Conservation (phyloP, 2,888 invertebrate species). For the Entomobrya proxima region DNA sequence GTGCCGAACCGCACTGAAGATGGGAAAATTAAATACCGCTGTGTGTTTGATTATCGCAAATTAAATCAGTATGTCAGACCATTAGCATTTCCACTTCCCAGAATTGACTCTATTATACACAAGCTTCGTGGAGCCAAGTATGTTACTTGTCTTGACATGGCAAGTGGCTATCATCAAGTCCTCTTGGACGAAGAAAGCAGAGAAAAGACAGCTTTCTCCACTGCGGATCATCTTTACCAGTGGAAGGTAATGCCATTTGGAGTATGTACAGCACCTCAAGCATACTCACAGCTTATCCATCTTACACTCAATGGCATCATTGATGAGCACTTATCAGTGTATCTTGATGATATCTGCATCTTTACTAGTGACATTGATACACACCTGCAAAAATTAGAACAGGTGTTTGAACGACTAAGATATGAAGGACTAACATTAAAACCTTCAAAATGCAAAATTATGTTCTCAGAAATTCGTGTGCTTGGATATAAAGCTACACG, state of each 20-base stretch:
- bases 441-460: constrained; percentile 13
- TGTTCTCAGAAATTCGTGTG: background rate
- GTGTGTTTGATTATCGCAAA: background rate
- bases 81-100: background rate
- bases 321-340: constrained; percentile 3
- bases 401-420: background rate
- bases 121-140: background rate
- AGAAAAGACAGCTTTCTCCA: background rate
- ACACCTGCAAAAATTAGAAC: background rate
- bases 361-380: too few species aligned
- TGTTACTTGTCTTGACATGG: background rate
- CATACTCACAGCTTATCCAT: background rate
- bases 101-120: background rate
- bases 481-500: background rate
- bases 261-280: background rate
- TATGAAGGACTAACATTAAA: background rate
- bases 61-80: background rate
- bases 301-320: background rate
- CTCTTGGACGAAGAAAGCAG: background rate
- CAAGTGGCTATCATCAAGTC: background rate
- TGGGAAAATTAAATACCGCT: background rate
- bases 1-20: background rate
- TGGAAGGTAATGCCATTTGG: constrained; percentile 14
- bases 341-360: constrained; percentile 17
- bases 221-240: background rate